These are phyloP conservation scores for Zosterops japonicus DNA, from an alignment of 2,113 vertebrate genomes.

Conservation along the genomic window DNA sequence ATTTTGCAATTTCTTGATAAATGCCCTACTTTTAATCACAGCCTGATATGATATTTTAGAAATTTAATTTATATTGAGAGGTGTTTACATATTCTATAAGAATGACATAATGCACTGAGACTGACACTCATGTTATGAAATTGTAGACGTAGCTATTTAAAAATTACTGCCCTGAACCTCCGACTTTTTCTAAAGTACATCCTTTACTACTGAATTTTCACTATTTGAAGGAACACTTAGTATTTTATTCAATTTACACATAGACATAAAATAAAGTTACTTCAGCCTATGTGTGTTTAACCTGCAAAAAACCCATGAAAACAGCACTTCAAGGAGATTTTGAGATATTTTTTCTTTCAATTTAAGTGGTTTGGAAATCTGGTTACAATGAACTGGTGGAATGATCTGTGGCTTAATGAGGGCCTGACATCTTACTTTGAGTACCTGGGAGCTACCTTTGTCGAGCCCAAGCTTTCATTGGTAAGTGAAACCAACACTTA, in stretches of 20 bases:
- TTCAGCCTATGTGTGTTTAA: background rate
- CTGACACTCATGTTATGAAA: background rate
- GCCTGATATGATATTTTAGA: background rate
- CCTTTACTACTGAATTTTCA: background rate
- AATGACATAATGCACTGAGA: background rate
- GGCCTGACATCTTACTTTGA: slow-evolving; percentile 80
- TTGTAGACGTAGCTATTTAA: background rate
- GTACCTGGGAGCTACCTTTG: slow-evolving; percentile 36
- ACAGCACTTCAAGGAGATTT: background rate
- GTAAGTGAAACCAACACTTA: slow-evolving; percentile 39
- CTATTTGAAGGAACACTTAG: background rate
- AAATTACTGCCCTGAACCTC: background rate
- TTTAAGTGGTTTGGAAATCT: slow-evolving; percentile 86
- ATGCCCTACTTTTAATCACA: background rate
- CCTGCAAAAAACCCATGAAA: background rate
- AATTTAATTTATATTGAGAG: background rate
- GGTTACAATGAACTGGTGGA: slow-evolving; percentile 86
- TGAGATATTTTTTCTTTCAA: slow-evolving; percentile 7
- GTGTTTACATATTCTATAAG: background rate
- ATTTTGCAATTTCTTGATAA: background rate
- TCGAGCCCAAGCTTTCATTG: slow-evolving; percentile 59
- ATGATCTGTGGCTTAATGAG: slow-evolving; percentile 83
- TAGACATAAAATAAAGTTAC: background rate
- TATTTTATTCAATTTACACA: background rate
- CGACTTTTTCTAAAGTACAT: background rate